phyloP scores from a whole-genome alignment of 1,140 invertebrate species.

The Trichomalopsis sarcophagae region DNA sequence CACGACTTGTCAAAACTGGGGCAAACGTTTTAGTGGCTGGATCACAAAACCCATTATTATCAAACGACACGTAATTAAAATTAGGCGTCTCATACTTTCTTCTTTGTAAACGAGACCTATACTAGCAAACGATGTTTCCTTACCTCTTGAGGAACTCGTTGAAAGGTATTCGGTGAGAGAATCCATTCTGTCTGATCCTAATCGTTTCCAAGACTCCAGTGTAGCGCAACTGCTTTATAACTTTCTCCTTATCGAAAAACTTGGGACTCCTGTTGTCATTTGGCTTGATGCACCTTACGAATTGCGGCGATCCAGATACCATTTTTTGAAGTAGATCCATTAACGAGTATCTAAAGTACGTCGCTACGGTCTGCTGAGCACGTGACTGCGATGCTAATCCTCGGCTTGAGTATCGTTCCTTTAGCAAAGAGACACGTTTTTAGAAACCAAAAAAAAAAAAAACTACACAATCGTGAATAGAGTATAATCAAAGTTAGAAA shows the following conservation, averaged over 20 bases:
- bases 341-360: constrained; percentile 89
- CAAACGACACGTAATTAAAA: neutral
- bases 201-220: constrained; percentile 90
- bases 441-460: neutral
- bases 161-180: constrained; percentile 86
- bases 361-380: constrained; percentile 89
- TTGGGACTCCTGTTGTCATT: constrained; percentile 84
- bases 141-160: constrained; percentile 87
- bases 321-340: constrained; percentile 91
- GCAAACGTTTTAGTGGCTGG: no score
- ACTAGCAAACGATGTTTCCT: constrained; percentile 30
- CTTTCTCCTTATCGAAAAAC: constrained; percentile 83
- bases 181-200: constrained; percentile 86
- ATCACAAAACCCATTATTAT: neutral
- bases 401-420: constrained; percentile 77
- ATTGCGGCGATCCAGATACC: constrained; percentile 86
- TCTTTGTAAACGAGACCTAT: neutral
- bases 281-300: constrained; percentile 90
- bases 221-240: constrained; percentile 85
- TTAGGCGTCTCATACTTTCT: constrained; percentile 1
- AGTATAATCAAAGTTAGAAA: constrained; percentile 4
- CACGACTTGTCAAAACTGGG: no score
- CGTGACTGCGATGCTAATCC: constrained; percentile 87
- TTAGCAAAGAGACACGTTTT: constrained; percentile 34
- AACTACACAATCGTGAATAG: neutral